Conservation (phyloP, 2,888 invertebrate genomes). For the Amitus sp. region DNA sequence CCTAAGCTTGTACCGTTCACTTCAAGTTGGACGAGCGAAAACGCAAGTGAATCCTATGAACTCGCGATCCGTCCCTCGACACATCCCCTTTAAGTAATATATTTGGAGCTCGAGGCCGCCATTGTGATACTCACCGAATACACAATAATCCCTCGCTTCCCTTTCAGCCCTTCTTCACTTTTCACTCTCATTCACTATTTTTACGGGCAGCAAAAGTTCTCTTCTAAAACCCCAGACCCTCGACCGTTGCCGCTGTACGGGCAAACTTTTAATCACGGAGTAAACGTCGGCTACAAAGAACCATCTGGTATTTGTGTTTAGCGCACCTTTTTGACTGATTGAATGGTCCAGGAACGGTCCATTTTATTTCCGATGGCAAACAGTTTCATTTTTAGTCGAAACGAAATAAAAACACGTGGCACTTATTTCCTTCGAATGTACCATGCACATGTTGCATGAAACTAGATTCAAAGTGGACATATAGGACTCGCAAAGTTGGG, state of each 20-base stretch:
- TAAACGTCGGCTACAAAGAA: slow-evolving; percentile 36
- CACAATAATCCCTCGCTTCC: slow-evolving; percentile 47
- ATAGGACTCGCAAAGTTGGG: not conserved
- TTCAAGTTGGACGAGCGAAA: too few relatives aligned
- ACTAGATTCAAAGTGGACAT: slow-evolving; percentile 6
- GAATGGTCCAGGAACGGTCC: too few relatives aligned
- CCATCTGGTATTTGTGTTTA: not conserved
- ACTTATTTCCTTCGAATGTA: too few relatives aligned
- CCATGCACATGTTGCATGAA: not conserved
- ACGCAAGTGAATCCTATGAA: too few relatives aligned
- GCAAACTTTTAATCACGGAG: slow-evolving; percentile 50
- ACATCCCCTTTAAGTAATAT: slow-evolving; percentile 57
- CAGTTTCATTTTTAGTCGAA: not conserved
- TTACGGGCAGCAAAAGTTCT: slow-evolving; percentile 27
- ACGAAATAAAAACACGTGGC: too few relatives aligned
- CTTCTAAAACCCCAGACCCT: not conserved
- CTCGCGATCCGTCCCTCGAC: too few relatives aligned
- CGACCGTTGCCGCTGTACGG: slow-evolving; percentile 4
- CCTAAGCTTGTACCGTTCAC: too few relatives aligned
- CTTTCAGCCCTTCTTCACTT: slow-evolving; percentile 20
- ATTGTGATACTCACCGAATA: slow-evolving; percentile 53
- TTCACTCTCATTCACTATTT: slow-evolving; percentile 28
- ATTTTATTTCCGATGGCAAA: too few relatives aligned
- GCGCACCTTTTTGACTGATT: not conserved
- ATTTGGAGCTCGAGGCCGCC: slow-evolving; percentile 49